A percentile compares a stretch with the other conserved stretches of the same genome.
These are phyloP conservation scores for Oeneis ivallda DNA, from an alignment of 2,888 invertebrate species.

Conservation along the genomic window DNA sequence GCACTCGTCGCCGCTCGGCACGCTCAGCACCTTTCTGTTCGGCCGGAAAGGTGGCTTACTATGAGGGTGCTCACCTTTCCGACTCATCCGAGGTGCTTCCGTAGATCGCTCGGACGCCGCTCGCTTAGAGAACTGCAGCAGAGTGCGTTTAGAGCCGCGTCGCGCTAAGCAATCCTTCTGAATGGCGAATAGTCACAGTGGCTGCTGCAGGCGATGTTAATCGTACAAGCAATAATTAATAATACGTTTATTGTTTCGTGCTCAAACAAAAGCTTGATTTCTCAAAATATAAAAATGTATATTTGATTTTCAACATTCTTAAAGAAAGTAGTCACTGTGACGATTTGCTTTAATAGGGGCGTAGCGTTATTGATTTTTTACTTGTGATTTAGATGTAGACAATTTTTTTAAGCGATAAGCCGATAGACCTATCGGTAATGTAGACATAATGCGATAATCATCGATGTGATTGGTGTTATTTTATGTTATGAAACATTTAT, in stretches of 20 bases:
- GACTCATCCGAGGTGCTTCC: constrained; percentile 28
- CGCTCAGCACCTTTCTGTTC: constrained; percentile 89
- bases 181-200: constrained; percentile 14
- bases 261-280: not conserved
- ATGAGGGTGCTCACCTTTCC: constrained; percentile 39
- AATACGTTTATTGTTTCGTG: not conserved
- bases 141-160: constrained; percentile 24
- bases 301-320: constrained; percentile 3
- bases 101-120: constrained; percentile 36
- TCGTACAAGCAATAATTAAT: not conserved
- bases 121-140: constrained; percentile 26
- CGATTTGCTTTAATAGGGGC: constrained; percentile 34
- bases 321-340: constrained; percentile 12
- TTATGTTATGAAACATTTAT: constrained; percentile 53
- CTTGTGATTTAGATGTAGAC: constrained; percentile 54
- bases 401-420: constrained; percentile 43
- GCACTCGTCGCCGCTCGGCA: constrained; percentile 83
- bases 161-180: constrained; percentile 23
- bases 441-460: constrained; percentile 34
- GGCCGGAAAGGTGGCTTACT: constrained; percentile 93
- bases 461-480: constrained; percentile 44
- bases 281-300: not conserved
- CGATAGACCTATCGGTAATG: constrained; percentile 39
- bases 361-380: constrained; percentile 45
- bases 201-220: not conserved